Conservation (phyloP, 1,140 invertebrate species). For the Solenopsis invicta region DNA sequence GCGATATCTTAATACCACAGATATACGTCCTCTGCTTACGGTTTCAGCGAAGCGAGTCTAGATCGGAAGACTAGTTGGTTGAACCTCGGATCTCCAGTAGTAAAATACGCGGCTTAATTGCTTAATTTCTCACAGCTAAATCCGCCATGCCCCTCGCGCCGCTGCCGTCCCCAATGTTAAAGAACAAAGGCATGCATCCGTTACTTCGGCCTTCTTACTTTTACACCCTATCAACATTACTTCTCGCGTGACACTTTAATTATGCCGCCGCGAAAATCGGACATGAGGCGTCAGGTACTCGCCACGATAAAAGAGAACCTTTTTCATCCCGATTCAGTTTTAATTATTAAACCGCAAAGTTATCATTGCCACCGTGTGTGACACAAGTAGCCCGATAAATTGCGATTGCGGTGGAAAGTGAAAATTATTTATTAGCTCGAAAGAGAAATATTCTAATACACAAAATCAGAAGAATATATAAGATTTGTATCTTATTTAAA, state of each 20-base stretch:
- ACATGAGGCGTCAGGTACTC: slow-evolving; percentile 60
- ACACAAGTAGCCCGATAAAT: slow-evolving; percentile 1
- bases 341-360: slow-evolving; percentile 50
- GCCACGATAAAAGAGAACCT: neutral
- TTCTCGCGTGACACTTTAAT: slow-evolving; percentile 85
- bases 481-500: neutral
- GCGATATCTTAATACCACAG: slow-evolving; percentile 71
- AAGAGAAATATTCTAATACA: neutral
- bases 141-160: slow-evolving; percentile 65
- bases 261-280: slow-evolving; percentile 84
- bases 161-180: slow-evolving; percentile 50
- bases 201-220: slow-evolving; percentile 83
- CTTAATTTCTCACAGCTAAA: slow-evolving; percentile 86
- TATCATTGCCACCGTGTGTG: neutral
- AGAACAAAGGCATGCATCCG: slow-evolving; percentile 83
- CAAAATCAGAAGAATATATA: neutral
- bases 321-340: slow-evolving; percentile 31
- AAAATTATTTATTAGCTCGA: neutral
- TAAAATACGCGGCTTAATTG: slow-evolving; percentile 85
- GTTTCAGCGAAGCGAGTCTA: slow-evolving; percentile 57
- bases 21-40: slow-evolving; percentile 62
- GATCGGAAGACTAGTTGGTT: slow-evolving; percentile 76
- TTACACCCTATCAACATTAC: slow-evolving; percentile 83
- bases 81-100: slow-evolving; percentile 79
- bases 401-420: neutral